Evolutionary conservation across 2,888 invertebrate species (phyloP).

Genomic region (Macropis europaea): DNA sequence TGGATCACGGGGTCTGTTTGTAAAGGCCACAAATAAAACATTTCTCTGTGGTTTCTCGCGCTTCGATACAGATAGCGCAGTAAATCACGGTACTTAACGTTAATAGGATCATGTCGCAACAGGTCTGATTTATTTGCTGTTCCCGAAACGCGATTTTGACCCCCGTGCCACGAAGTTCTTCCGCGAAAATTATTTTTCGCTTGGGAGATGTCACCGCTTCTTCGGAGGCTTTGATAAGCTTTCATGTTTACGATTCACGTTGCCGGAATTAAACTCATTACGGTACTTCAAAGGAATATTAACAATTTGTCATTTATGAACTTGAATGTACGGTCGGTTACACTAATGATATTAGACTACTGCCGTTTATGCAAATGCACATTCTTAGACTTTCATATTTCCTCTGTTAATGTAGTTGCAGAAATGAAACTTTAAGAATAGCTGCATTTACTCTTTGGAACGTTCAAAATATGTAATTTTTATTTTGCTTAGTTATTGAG

Average conservation of each 20-base stretch:
- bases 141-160: constrained; percentile 18
- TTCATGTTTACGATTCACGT: background rate
- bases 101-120: constrained; percentile 50
- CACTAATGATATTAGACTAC: no score
- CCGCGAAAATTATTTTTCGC: background rate
- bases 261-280: no score
- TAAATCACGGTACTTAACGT: constrained; percentile 47
- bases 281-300: no score
- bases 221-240: background rate
- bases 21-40: constrained; percentile 21
- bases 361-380: no score
- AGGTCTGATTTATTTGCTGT: constrained; percentile 46
- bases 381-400: no score
- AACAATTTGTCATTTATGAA: no score
- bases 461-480: no score
- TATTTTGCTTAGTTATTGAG: no score
- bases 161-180: background rate
- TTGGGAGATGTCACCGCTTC: background rate
- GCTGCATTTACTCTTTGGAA: no score
- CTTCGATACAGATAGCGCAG: constrained; percentile 18
- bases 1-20: constrained; percentile 20
- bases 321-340: no score
- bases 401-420: no score
- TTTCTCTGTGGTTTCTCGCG: constrained; percentile 19
- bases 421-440: no score